Conservation (phyloP, 1,140 invertebrate genomes). For the Drosophila aff. region DNA sequence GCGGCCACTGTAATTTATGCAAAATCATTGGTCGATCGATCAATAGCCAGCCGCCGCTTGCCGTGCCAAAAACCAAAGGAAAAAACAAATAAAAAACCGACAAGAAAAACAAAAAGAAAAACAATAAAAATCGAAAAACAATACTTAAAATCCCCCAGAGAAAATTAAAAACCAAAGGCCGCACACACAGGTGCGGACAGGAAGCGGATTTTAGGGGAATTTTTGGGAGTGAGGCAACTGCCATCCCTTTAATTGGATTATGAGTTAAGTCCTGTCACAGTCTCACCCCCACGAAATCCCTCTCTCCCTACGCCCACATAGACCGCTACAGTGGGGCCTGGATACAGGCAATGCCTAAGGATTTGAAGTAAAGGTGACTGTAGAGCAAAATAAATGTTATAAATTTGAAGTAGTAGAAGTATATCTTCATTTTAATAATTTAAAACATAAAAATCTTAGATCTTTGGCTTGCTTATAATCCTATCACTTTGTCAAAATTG, state of each 20-base stretch:
- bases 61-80: conserved; percentile 43
- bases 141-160: conserved; percentile 26
- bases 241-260: conserved; percentile 80
- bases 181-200: conserved; percentile 73
- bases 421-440: too few relatives aligned
- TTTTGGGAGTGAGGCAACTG: conserved; percentile 39
- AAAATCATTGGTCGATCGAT: conserved; percentile 82
- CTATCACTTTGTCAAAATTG: too few relatives aligned
- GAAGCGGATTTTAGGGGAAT: conserved; percentile 40
- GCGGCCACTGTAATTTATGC: conserved; percentile 69
- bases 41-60: conserved; percentile 56
- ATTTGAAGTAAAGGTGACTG: background rate
- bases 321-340: background rate
- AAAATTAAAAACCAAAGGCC: conserved; percentile 41
- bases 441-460: too few relatives aligned
- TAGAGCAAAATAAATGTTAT: background rate
- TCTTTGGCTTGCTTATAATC: too few relatives aligned
- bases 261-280: conserved; percentile 76
- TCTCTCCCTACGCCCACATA: conserved; percentile 10
- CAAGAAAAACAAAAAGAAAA: conserved; percentile 32
- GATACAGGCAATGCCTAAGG: background rate
- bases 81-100: background rate
- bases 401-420: too few relatives aligned
- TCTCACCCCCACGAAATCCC: conserved; percentile 14
- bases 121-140: conserved; percentile 26